Percentiles rank a stretch among this genome's conserved stretches.
These are phyloP conservation scores for Penaeus monodon DNA, from an alignment of 2,888 invertebrate species.

Conservation along the genomic window DNA sequence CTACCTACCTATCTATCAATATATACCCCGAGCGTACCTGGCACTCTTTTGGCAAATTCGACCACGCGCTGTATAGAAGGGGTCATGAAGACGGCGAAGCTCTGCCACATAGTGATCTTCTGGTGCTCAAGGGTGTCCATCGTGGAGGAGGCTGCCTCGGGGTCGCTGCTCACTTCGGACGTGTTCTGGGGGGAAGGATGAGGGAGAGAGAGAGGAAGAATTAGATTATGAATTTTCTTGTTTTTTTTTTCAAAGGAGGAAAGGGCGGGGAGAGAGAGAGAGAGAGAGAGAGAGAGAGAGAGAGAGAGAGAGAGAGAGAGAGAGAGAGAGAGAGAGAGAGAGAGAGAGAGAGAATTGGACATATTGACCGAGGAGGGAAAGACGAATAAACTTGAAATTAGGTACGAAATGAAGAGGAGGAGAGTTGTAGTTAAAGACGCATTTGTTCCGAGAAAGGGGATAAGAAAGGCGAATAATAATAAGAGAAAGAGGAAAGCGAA, in stretches of 20 bases:
- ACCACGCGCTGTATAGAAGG: slow-evolving; percentile 94
- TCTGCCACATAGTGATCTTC: slow-evolving; percentile 88
- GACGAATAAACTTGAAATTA: no score
- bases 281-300: not conserved
- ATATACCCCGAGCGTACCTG: slow-evolving; percentile 73
- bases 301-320: not conserved
- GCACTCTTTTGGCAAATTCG: slow-evolving; percentile 94
- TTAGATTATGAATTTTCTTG: not conserved
- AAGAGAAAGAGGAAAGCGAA: no score
- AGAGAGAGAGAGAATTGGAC: no score
- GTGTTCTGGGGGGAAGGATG: slow-evolving; percentile 64
- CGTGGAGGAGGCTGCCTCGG: slow-evolving; percentile 75
- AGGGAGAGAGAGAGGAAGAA: not conserved
- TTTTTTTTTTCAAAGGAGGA: no score
- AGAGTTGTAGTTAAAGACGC: no score
- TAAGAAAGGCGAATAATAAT: no score
- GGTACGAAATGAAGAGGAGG: no score
- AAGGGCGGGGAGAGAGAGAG: not conserved
- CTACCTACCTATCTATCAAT: no score
- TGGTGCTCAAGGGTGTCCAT: slow-evolving; percentile 80
- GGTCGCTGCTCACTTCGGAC: slow-evolving; percentile 66
- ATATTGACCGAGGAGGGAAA: no score
- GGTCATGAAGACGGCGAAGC: slow-evolving; percentile 86
- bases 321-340: no score
- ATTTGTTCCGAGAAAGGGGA: no score